Evolutionary conservation across 2,113 vertebrate species (phyloP).

Genomic region (Gavialis gangeticus): DNA sequence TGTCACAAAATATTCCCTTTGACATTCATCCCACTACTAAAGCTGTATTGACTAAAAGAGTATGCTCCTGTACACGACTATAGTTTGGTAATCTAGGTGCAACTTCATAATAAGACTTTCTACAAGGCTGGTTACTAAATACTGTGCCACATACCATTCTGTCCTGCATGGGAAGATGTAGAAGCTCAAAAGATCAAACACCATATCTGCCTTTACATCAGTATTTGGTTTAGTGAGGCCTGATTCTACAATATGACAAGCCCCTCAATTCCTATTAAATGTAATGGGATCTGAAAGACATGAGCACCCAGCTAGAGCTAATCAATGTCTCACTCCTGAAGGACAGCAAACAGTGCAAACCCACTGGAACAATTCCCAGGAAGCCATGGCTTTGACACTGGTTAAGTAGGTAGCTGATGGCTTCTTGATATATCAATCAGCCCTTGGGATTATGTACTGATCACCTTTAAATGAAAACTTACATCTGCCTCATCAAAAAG

Average conservation of each 20-base stretch:
- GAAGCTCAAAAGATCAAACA: neutral
- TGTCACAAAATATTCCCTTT: constrained; percentile 59
- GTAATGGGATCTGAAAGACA: neutral
- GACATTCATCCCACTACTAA: constrained; percentile 30
- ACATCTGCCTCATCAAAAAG: neutral
- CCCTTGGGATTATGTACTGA: neutral
- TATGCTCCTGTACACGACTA: neutral
- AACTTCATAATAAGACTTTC: constrained; percentile 21
- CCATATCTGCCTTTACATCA: neutral
- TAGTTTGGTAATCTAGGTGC: constrained; percentile 25
- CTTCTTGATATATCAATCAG: neutral
- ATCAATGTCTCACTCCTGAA: fast-evolving
- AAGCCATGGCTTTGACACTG: neutral
- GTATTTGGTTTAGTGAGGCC: neutral
- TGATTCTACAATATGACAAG: neutral
- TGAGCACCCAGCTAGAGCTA: fast-evolving
- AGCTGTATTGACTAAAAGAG: constrained; percentile 26
- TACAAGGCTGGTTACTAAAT: neutral
- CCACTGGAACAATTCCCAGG: fast-evolving
- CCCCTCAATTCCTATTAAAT: neutral
- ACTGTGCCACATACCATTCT: neutral
- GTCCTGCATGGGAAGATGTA: neutral
- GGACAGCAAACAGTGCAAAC: neutral
- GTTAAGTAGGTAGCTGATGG: neutral
- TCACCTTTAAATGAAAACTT: neutral